Conservation (phyloP, 2,797 vertebrate species). For the Numenius phaeopus region DNA sequence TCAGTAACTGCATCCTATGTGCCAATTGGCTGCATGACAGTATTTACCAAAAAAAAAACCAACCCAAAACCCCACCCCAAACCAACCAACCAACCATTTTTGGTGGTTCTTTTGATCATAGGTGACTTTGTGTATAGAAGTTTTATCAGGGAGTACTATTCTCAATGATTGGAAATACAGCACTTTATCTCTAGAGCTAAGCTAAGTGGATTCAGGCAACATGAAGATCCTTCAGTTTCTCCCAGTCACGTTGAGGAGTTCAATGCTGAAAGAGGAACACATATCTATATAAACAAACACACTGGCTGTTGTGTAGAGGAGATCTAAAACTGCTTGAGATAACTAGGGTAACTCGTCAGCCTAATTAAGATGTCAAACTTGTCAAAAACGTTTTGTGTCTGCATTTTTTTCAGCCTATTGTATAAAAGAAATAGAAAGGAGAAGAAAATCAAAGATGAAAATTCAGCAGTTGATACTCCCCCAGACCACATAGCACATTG, state of each 20-base stretch:
- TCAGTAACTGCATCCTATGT: background rate
- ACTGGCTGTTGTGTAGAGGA: background rate
- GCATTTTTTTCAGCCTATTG: background rate
- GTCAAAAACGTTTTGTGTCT: slow-evolving; percentile 10
- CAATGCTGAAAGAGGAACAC: background rate
- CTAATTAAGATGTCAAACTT: slow-evolving; percentile 43
- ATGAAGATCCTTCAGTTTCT: background rate
- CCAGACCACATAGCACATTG: background rate
- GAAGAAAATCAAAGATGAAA: background rate
- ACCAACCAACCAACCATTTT: background rate
- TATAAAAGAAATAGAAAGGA: background rate
- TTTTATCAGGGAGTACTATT: background rate
- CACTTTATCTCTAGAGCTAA: background rate
- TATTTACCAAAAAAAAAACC: background rate
- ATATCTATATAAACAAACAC: background rate
- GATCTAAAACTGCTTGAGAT: background rate
- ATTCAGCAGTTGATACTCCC: background rate
- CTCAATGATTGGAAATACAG: background rate
- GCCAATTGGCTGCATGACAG: background rate
- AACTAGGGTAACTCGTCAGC: background rate
- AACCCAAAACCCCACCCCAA: background rate
- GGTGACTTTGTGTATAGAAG: background rate
- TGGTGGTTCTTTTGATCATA: background rate
- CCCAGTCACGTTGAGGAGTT: background rate
- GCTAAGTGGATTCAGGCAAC: background rate